phyloP scores from a whole-genome alignment of 2,113 vertebrate species.

The Corydoras sp. region DNA sequence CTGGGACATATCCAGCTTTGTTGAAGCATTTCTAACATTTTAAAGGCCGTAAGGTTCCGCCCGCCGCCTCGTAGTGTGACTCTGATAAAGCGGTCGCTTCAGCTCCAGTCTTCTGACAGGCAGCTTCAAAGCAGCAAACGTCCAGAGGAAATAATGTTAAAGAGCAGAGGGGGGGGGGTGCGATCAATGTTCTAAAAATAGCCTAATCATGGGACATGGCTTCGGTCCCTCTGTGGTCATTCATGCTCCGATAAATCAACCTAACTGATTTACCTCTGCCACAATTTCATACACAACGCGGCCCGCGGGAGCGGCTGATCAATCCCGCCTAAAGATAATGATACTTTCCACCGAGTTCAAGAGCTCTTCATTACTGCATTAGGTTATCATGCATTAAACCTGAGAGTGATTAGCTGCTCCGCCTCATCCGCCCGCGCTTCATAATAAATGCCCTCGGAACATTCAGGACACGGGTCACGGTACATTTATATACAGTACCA shows the following conservation, averaged over 20 bases:
- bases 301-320: conserved; percentile 40
- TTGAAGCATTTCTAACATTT: too few species aligned
- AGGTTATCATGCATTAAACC: conserved; percentile 41
- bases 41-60: too few species aligned
- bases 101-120: too few species aligned
- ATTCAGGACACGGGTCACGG: too few species aligned
- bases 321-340: conserved; percentile 37
- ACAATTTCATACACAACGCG: conserved; percentile 43
- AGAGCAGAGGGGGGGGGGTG: conserved; percentile 17
- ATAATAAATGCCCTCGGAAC: too few species aligned
- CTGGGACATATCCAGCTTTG: too few species aligned
- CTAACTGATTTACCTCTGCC: conserved; percentile 49
- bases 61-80: too few species aligned
- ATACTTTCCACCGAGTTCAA: conserved; percentile 40
- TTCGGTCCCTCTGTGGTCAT: conserved; percentile 45
- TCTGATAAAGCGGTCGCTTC: too few species aligned
- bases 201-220: conserved; percentile 45
- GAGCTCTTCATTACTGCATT: conserved; percentile 37
- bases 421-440: too few species aligned
- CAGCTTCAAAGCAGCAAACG: conserved; percentile 20
- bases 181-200: conserved; percentile 47
- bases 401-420: conserved; percentile 19
- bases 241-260: conserved; percentile 45
- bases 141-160: conserved; percentile 42
- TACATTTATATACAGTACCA: too few species aligned